These are phyloP conservation scores for Ecliptopera silaceata DNA, from an alignment of 2,888 invertebrate genomes.

Conservation along the genomic window DNA sequence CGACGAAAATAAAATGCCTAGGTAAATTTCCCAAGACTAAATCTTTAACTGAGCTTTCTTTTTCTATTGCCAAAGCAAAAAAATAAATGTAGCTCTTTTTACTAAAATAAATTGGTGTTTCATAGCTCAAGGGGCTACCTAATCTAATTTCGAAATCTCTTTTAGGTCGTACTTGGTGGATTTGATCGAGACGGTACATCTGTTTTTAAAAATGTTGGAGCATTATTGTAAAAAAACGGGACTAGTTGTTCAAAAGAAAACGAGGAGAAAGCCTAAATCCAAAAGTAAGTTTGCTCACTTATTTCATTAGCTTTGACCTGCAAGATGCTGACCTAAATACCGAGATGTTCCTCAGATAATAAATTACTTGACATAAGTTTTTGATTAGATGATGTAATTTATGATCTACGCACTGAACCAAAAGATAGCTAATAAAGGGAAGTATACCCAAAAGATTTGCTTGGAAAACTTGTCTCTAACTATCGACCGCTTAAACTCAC, in stretches of 20 bases:
- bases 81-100: neutral
- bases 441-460: conserved; percentile 20
- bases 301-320: conserved; percentile 31
- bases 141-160: conserved; percentile 33
- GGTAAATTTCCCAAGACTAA: conserved; percentile 74
- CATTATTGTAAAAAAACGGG: conserved; percentile 85
- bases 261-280: conserved; percentile 70
- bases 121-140: conserved; percentile 5
- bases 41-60: neutral
- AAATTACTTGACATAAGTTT: conserved; percentile 37
- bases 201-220: conserved; percentile 96
- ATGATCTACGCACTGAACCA: conserved; percentile 30
- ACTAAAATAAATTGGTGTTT: conserved; percentile 7
- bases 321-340: conserved; percentile 26
- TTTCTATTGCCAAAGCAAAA: neutral
- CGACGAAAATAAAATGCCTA: conserved; percentile 93
- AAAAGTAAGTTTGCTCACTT: conserved; percentile 68
- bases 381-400: conserved; percentile 34
- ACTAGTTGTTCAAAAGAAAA: conserved; percentile 88
- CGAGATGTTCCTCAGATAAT: conserved; percentile 23
- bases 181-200: conserved; percentile 93
- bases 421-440: conserved; percentile 25
- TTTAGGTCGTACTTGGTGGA: conserved; percentile 91
- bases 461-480: conserved; percentile 11
- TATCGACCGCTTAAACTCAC: conserved; percentile 15